Evolutionary conservation across 2,797 vertebrate species (phyloP).

Genomic region (Otus scops): DNA sequence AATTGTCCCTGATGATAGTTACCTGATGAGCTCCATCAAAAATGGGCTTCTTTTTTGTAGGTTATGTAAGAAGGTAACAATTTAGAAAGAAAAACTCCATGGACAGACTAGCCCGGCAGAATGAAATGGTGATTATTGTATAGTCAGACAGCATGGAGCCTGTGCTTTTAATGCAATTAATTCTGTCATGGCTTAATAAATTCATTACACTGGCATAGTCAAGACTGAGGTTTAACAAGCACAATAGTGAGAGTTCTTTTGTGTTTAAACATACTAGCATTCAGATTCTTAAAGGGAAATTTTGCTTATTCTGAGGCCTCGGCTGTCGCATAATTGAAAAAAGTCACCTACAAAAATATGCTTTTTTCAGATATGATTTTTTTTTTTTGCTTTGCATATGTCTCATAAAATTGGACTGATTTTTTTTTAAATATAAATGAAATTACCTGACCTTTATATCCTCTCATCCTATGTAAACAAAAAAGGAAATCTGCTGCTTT

Average conservation of each 20-base stretch:
- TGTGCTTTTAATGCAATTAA: constrained; percentile 47
- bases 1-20: neutral
- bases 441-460: neutral
- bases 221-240: neutral
- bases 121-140: constrained; percentile 29
- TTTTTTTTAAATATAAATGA: neutral
- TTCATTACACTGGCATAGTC: neutral
- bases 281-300: neutral
- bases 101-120: neutral
- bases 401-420: neutral
- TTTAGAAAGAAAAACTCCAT: neutral
- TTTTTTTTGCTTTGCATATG: neutral
- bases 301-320: neutral
- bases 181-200: constrained; percentile 48
- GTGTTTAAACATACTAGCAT: neutral
- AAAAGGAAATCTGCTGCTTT: neutral
- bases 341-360: neutral
- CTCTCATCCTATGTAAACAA: neutral
- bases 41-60: neutral
- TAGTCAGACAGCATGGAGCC: constrained; percentile 56
- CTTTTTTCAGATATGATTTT: neutral
- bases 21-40: neutral
- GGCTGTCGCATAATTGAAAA: neutral
- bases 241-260: neutral
- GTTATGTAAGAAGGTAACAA: neutral